A percentile compares a stretch with the other conserved stretches of the same genome.
Conservation (phyloP, 2,113 vertebrate genomes). For the Charadrius vociferus region DNA sequence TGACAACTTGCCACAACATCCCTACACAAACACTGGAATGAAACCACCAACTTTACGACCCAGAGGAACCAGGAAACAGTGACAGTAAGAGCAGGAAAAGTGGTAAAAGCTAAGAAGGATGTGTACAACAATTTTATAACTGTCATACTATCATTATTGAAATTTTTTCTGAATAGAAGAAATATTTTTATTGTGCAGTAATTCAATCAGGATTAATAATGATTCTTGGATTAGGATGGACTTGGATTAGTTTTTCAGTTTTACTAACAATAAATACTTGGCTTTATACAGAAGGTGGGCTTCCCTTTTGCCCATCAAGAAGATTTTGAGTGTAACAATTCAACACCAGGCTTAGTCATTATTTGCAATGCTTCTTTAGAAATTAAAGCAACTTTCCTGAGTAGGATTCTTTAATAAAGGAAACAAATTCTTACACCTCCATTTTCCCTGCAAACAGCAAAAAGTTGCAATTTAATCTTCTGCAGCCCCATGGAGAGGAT, state of each 20-base stretch:
- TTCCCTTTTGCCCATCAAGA: not conserved
- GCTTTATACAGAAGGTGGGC: not conserved
- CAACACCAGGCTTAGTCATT: not conserved
- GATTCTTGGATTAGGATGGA: not conserved
- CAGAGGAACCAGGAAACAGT: not conserved
- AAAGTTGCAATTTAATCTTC: constrained; percentile 43
- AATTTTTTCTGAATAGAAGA: not conserved
- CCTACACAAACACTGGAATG: not conserved
- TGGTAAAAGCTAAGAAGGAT: not conserved
- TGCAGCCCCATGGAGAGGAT: not conserved
- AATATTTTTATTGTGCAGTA: not conserved
- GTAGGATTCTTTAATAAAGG: not conserved
- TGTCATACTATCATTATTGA: not conserved
- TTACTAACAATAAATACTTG: not conserved
- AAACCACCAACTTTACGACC: not conserved
- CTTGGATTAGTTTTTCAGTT: not conserved
- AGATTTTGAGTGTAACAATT: not conserved
- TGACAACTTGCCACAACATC: too few relatives aligned
- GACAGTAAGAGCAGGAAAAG: not conserved
- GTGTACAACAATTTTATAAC: not conserved
- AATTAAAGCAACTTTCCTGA: not conserved
- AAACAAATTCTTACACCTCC: not conserved
- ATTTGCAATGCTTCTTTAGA: not conserved
- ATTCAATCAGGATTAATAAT: not conserved
- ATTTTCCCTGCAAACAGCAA: not conserved